Evolutionary conservation across 2,113 vertebrate species (phyloP).

Genomic region (Cervus canadensis): DNA sequence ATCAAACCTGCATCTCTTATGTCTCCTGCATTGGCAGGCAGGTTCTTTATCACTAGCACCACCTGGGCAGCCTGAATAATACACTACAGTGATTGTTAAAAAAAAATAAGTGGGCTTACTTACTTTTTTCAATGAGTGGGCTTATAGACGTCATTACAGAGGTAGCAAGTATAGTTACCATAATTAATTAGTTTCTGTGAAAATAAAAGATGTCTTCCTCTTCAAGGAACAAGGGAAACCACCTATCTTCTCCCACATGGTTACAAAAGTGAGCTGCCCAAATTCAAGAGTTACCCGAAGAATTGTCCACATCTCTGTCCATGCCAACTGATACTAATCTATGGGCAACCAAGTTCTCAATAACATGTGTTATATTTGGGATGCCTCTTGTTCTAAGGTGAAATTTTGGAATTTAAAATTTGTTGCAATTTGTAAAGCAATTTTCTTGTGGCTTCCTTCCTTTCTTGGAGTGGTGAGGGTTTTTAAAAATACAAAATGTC

Average conservation of each 20-base stretch:
- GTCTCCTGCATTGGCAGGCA: background rate
- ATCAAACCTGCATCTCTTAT: background rate
- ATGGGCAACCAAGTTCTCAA: background rate
- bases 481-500: background rate
- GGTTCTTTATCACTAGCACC: background rate
- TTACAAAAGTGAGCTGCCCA: background rate
- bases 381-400: background rate
- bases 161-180: background rate
- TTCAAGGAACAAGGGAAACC: background rate
- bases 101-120: background rate
- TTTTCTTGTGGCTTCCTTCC: background rate
- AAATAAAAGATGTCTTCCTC: background rate
- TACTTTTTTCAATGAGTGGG: background rate
- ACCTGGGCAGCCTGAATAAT: background rate
- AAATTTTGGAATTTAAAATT: background rate
- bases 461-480: background rate
- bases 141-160: background rate
- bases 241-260: background rate
- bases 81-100: background rate
- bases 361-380: background rate
- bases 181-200: background rate
- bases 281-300: background rate
- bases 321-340: background rate
- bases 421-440: constrained; percentile 14
- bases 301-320: background rate